Evolutionary conservation across 1,140 invertebrate genomes (phyloP), one percentile per base, ranked within the genome.

Genomic region (Meloidogyne exigua): DNA sequence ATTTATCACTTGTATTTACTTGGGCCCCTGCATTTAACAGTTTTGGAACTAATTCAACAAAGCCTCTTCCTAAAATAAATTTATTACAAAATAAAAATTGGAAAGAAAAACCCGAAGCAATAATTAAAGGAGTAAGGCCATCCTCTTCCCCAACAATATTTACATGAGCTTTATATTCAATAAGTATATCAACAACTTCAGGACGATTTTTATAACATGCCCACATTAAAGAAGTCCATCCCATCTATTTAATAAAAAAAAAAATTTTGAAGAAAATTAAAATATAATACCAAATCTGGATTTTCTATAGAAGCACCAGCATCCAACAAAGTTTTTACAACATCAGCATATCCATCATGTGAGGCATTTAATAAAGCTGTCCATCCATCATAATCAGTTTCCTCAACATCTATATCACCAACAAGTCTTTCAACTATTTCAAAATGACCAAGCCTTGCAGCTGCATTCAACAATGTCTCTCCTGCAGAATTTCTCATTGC

Each of bases 161-260:
- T 9, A 95, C 92, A 88, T 97, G 95, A 0, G 95, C 95, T 63
- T 93, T 93, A 79, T 91, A 91, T 68, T 94, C 92, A 71, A 98
- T 88, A n/a, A 99, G 88, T 75, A 94, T 87, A 42, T 90, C 90
- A 21, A 94, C 95, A 76, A 93, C 90, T 32, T 92, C 91, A 13
- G 91, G 91, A 80, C 92, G 91, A 4, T 94, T 94, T 88, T 96
- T 95, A 87, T 99, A 98, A 10, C 93, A 92, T 0, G 95, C 94
- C 96, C 96, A 99, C 93, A 98, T 96, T 57, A 99, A 90, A 0
- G 95, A 90, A 2, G 95, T 95, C 95, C 96, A 99, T 26, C 94
- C 94, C 81, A 95, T 94, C 94, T 95, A 79, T 84, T 79, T 84
- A 76, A 86, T 82, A 76, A 72, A 79, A 44, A 63, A 25, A 42